Base-by-base conservation (phyloP, 2,797 vertebrate species). In the Pipistrellus pipistrellus region DNA sequence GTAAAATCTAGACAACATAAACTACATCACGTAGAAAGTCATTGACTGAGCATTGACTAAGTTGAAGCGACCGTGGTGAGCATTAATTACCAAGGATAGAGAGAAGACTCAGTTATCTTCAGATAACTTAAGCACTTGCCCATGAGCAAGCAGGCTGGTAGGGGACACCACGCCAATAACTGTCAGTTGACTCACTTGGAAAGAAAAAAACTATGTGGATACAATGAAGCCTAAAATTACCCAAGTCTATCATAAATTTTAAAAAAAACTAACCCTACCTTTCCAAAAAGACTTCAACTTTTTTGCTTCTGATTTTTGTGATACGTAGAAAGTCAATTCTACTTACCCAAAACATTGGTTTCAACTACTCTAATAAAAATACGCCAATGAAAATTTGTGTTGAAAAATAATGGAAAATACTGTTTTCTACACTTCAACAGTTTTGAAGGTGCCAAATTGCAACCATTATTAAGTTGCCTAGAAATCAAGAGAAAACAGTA, bases 331-430 rank as follows among this genome's bases (percentile, higher is more conserved):
- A 85, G 23, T 62, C 23, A 69, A 59, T 92, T 81, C 44, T 51
- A 82, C 14, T 71, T 55, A 90, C 48, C 15, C 66, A 41, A 86
- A 94, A 57, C 55, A 66, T 0, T 76, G 30, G 30, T 72, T 46
- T 53, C 51, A 44, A 68, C 11, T 62, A 57, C 12, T 57, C 30
- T 78, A 88, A 53, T 76, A 75, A 78, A 91, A 68, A 11, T 12
- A 64, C 2, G 17, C 20, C 69, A 85, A 64, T 51, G 30, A 78
- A 93, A 73, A 82, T 62, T 38, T 78, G 35, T 77, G 32, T 13
- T 77, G 14, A 78, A 35, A 93, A 94, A 83, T 20, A 57, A 89
- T 35, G 69, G 8, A 66, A 87, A 69, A 87, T 15, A 21, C 62
- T 64, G 18, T 85, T 90, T 85, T 75, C 72, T 81, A 66, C 1